These are phyloP conservation scores for Notechis scutatus DNA, from an alignment of 2,113 vertebrate species.

Conservation along the genomic window DNA sequence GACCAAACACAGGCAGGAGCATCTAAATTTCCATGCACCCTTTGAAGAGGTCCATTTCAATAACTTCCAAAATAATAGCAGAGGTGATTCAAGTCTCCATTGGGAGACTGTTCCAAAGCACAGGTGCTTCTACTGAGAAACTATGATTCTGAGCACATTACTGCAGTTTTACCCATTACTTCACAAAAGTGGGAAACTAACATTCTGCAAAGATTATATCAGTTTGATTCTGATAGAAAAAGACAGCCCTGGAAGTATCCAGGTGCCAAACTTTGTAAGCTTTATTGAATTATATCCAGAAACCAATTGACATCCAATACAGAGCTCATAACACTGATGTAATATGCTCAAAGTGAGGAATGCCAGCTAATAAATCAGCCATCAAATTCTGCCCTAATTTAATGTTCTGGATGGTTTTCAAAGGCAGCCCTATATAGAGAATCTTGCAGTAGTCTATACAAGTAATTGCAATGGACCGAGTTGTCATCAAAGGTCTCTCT, in stretches of 20 bases:
- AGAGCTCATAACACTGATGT: background rate
- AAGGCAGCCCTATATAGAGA: background rate
- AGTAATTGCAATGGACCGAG: background rate
- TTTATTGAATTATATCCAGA: background rate
- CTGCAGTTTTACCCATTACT: background rate
- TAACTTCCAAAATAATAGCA: background rate
- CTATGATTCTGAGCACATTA: background rate
- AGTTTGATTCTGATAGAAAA: background rate
- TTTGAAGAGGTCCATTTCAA: background rate
- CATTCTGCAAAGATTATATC: background rate
- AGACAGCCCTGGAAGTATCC: background rate
- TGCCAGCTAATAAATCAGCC: background rate
- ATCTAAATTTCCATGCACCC: background rate
- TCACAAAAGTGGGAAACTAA: background rate
- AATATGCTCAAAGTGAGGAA: background rate
- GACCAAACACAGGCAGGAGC: background rate
- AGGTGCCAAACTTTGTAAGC: background rate
- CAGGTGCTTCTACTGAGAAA: background rate
- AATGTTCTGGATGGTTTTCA: background rate
- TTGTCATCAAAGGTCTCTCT: background rate
- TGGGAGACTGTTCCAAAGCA: background rate
- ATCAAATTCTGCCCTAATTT: background rate
- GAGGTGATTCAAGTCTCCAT: background rate
- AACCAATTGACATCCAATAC: background rate
- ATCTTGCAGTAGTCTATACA: background rate